Evolutionary conservation across 2,113 vertebrate genomes (phyloP).

Genomic region (Grantiella picta): DNA sequence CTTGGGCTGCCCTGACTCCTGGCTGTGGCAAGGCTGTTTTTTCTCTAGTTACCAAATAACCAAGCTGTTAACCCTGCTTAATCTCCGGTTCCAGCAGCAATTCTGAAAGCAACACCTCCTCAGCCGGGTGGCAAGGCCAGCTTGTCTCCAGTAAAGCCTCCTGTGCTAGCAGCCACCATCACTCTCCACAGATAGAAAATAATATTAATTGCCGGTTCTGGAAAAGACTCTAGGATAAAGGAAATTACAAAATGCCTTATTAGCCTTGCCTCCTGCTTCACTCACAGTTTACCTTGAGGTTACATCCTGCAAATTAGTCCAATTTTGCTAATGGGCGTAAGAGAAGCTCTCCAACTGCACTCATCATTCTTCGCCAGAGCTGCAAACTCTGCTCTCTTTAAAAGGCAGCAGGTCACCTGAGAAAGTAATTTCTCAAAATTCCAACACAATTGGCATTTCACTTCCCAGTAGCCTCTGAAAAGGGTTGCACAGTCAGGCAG

Average conservation of each 20-base stretch:
- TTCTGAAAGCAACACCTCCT: not conserved
- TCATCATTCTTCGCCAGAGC: conserved; percentile 48
- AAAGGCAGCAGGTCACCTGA: conserved; percentile 60
- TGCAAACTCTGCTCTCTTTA: conserved; percentile 40
- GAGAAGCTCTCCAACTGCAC: conserved; percentile 34
- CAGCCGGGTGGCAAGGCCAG: not conserved
- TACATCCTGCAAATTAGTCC: conserved; percentile 32
- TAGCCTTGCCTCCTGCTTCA: conserved; percentile 21
- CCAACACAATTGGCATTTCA: conserved; percentile 45
- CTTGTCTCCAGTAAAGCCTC: not conserved
- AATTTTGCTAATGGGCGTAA: conserved; percentile 57
- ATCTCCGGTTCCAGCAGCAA: not conserved
- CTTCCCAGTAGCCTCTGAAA: conserved; percentile 57
- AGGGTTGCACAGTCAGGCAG: conserved; percentile 16
- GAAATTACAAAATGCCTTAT: conserved; percentile 3
- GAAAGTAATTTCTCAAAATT: conserved; percentile 68
- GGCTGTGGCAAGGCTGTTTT: not conserved
- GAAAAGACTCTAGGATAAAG: conserved; percentile 12
- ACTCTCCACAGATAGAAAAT: not conserved
- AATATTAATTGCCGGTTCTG: conserved; percentile 27
- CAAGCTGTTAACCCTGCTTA: not conserved
- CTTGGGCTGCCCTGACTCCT: not conserved
- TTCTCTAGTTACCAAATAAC: not conserved
- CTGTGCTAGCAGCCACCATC: not conserved
- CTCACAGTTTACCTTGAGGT: conserved; percentile 53